Evolutionary conservation across 2,113 vertebrate species (phyloP).

Genomic region (Rhipidura dahli): DNA sequence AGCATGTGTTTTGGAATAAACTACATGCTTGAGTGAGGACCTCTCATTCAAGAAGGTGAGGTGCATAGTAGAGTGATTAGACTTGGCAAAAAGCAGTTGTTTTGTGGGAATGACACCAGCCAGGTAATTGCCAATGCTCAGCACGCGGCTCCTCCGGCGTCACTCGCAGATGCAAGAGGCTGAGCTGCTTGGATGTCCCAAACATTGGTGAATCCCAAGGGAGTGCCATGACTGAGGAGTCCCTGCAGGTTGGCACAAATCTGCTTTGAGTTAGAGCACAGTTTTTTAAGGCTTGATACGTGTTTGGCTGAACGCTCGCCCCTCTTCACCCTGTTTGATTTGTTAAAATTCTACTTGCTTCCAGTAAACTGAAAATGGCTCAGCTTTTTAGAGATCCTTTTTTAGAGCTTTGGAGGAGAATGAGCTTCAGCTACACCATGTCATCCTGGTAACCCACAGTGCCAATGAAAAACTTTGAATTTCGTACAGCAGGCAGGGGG

Average conservation of each 20-base stretch:
- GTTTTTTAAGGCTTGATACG: not conserved
- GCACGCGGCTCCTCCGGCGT: not conserved
- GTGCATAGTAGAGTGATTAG: not conserved
- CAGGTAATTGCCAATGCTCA: not conserved
- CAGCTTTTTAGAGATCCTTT: not conserved
- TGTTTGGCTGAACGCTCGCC: fast-evolving
- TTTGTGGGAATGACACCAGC: not conserved
- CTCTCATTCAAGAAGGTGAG: constrained; percentile 45
- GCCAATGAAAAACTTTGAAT: not conserved
- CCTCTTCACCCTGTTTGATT: not conserved
- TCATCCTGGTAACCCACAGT: not conserved
- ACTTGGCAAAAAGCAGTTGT: constrained; percentile 9
- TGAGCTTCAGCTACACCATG: not conserved
- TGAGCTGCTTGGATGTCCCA: not conserved
- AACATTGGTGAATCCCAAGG: not conserved
- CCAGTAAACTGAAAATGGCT: not conserved
- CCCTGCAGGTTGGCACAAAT: not conserved
- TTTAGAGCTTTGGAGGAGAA: not conserved
- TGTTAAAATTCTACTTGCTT: not conserved
- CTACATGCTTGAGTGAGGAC: constrained; percentile 16
- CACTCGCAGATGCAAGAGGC: not conserved
- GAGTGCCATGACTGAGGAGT: not conserved
- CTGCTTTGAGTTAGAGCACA: not conserved
- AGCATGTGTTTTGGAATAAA: constrained; percentile 37
- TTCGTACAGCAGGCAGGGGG: not conserved